Evolutionary conservation across 1,140 invertebrate genomes (phyloP), one percentile per base, ranked within the genome.

Genomic region (Lethrus apterus): DNA sequence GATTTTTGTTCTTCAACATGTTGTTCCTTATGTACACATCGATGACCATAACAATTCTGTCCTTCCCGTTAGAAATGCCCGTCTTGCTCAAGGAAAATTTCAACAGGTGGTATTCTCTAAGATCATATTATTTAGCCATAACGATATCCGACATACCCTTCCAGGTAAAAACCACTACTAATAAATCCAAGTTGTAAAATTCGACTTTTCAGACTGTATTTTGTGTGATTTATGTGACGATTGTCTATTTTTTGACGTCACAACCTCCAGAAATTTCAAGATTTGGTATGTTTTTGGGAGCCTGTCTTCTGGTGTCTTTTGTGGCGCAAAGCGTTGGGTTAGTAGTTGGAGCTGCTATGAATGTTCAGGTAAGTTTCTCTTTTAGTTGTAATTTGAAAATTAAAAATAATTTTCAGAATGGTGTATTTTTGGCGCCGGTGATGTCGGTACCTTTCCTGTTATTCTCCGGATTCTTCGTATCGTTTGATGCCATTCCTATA

Each of bases 1-100:
- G 92, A 43, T 96, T 93, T 71, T 74, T 98, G 1, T 98, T 98
- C 74, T 97, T 98, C 79, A 94, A 93, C 64, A 91, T 97, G 84
- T 73, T 98, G 51, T 97, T 98, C 76, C 79, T 97, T 31, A 96
- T 98, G 89, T 98, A 97, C 71, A 94, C 93, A 1, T 93, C 93
- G 1, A 93, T 98, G 83, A 98, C 94, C 64, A 93, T 95, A 46
- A 98, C 93, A 5, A 93, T 98, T 62, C 77, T 98, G 46, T 96
- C 93, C 55, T 98, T 98, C 71, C 93, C 93, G 0, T 70, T 96
- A 49, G 93, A 97, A 71, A 89, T 96, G 84, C 86, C 88, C 10
- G 93, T 97, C 29, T 78, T 97, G 59, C 72, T 94, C 11, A 87
- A 95, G 65, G 93, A 98, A 69, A 90, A 95, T 69, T 86, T 96